Conservation (phyloP, 1,140 invertebrate species). For the Calosoma granatense region DNA sequence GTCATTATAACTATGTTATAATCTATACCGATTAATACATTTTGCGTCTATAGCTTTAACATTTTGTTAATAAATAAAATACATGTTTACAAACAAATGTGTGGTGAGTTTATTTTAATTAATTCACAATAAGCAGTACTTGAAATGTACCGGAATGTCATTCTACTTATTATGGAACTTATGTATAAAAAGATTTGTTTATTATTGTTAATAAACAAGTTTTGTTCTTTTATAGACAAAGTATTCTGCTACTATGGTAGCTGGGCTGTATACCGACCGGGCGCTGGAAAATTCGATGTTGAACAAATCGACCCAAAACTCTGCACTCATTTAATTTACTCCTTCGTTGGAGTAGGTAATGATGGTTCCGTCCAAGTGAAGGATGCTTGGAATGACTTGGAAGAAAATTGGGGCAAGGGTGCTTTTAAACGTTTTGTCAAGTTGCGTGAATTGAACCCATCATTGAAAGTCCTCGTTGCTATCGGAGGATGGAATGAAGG, state of each 20-base stretch:
- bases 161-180: no score
- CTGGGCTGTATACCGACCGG: slow-evolving; percentile 59
- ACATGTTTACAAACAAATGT: no score
- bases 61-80: no score
- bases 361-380: slow-evolving; percentile 41
- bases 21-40: no score
- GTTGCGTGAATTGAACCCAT: slow-evolving; percentile 50
- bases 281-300: slow-evolving; percentile 52
- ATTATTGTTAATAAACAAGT: slow-evolving; percentile 10
- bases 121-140: no score
- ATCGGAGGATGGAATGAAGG: slow-evolving; percentile 73
- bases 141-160: no score
- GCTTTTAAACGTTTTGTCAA: slow-evolving; percentile 37
- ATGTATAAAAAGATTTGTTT: no score
- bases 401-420: slow-evolving; percentile 29
- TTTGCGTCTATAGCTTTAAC: no score
- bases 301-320: slow-evolving; percentile 54
- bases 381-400: slow-evolving; percentile 52
- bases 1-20: no score
- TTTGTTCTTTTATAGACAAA: slow-evolving; percentile 34
- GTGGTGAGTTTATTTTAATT: no score
- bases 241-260: slow-evolving; percentile 63
- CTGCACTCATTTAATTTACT: slow-evolving; percentile 65
- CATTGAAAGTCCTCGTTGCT: slow-evolving; percentile 56
- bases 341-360: slow-evolving; percentile 50